phyloP scores from a whole-genome alignment of 1,140 invertebrate genomes.

The Pteromalus puparum region DNA sequence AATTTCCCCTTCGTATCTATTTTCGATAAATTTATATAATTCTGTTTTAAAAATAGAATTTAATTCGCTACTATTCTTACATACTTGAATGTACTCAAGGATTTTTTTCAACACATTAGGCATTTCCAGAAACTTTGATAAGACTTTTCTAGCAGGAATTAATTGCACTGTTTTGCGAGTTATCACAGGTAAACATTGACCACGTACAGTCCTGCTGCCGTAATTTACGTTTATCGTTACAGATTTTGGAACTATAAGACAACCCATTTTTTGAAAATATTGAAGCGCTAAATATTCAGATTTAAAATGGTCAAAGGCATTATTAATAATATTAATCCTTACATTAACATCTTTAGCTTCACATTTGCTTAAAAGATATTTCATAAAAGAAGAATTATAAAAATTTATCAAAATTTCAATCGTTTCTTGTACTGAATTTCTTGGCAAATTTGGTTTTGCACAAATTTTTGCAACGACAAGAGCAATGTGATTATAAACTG shows the following conservation, averaged over 20 bases:
- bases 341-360: neutral
- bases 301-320: slow-evolving; percentile 1
- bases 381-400: slow-evolving; percentile 15
- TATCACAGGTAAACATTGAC: neutral
- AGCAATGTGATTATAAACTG: neutral
- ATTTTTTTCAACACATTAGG: slow-evolving; percentile 13
- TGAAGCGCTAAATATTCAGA: slow-evolving; percentile 3
- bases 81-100: neutral
- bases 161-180: neutral
- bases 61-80: neutral
- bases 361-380: neutral
- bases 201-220: neutral
- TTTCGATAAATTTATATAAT: neutral
- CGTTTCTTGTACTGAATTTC: neutral
- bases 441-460: neutral
- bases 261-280: slow-evolving; percentile 1
- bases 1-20: neutral
- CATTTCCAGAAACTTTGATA: slow-evolving; percentile 36
- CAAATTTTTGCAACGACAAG: neutral
- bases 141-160: neutral
- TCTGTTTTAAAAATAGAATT: neutral
- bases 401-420: neutral
- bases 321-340: neutral
- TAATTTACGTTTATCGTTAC: neutral
- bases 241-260: neutral